Evolutionary conservation across 2,113 vertebrate genomes (phyloP).

Genomic region (Grammomys dolichurus): DNA sequence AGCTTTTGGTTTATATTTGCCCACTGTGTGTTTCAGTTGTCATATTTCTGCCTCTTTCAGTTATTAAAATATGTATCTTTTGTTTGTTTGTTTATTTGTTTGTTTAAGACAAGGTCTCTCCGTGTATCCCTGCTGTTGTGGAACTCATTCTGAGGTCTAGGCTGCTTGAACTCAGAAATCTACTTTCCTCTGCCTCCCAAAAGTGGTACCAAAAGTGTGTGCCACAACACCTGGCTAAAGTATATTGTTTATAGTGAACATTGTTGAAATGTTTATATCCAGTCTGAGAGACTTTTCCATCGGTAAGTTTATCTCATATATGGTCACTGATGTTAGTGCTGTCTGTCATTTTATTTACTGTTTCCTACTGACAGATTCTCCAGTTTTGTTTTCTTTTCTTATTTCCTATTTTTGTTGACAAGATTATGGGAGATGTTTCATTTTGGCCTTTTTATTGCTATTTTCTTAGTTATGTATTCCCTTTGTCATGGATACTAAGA

Average conservation of each 20-base stretch:
- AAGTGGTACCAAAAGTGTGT: background rate
- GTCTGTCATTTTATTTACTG: background rate
- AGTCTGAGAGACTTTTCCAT: background rate
- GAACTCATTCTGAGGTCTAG: too few species aligned
- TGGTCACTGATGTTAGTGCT: background rate
- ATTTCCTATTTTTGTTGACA: background rate
- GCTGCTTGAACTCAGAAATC: background rate
- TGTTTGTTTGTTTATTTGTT: background rate
- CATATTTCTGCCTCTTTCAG: background rate
- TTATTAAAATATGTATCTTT: background rate
- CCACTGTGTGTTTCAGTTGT: background rate
- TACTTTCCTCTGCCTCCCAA: background rate
- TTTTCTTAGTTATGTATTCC: background rate
- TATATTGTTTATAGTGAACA: background rate
- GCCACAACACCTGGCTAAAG: too few species aligned
- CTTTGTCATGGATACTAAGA: background rate
- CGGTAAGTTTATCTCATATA: background rate
- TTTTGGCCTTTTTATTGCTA: background rate
- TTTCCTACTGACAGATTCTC: background rate
- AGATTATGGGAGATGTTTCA: background rate
- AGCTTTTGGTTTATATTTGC: conserved; percentile 17
- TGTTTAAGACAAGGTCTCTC: background rate
- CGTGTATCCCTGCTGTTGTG: background rate
- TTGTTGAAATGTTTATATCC: background rate
- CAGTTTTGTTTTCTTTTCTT: background rate